Conservation (phyloP, 2,888 invertebrate species). For the Conistra vaccinii region DNA sequence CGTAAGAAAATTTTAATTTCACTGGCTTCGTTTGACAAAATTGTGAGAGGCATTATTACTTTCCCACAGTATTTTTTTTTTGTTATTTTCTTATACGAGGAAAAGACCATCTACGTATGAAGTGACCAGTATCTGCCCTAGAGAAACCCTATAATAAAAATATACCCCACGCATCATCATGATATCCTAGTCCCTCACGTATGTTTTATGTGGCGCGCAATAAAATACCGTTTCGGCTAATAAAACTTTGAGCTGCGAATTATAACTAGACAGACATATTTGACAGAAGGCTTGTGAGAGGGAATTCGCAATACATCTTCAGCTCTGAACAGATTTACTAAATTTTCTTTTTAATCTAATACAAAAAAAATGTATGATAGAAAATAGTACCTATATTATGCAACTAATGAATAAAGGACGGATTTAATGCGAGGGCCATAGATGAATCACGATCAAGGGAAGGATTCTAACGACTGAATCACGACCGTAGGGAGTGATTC, state of each 20-base stretch:
- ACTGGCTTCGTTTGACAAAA: too few species aligned
- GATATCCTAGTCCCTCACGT: conserved; percentile 52
- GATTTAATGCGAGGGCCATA: too few species aligned
- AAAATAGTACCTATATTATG: too few species aligned
- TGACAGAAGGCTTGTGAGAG: conserved; percentile 23
- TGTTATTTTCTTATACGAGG: neutral
- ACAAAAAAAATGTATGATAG: too few species aligned
- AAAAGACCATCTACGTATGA: neutral
- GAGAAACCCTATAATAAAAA: conserved; percentile 14
- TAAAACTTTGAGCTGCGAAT: conserved; percentile 39
- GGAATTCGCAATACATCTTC: neutral
- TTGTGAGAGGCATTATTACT: neutral
- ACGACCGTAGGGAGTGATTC: too few species aligned
- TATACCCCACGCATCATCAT: conserved; percentile 19
- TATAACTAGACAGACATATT: neutral
- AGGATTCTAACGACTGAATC: too few species aligned
- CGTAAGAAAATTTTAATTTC: too few species aligned
- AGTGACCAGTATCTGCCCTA: conserved; percentile 24
- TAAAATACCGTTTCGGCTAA: conserved; percentile 48
- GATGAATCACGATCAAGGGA: too few species aligned
- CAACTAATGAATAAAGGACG: too few species aligned
- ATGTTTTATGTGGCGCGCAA: conserved; percentile 53
- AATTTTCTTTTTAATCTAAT: neutral
- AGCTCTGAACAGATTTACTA: neutral
- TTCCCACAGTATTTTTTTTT: neutral